These are phyloP conservation scores for Cryptocephalus moraei DNA, from an alignment of 2,888 invertebrate genomes.

Conservation along the genomic window DNA sequence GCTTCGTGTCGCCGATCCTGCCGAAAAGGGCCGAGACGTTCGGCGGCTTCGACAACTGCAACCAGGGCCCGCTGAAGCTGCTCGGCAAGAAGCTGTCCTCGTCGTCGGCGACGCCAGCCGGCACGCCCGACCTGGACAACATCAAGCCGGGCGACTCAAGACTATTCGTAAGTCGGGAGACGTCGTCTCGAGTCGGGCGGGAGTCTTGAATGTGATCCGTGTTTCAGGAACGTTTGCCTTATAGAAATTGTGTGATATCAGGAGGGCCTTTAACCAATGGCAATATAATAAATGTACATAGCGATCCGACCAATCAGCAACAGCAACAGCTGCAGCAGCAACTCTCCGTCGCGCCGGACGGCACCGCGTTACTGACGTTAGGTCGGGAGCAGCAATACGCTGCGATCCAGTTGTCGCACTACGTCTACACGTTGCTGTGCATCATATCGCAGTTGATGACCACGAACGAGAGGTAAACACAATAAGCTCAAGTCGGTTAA, in stretches of 20 bases:
- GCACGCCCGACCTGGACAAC: constrained; percentile 35
- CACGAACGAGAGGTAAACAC: constrained; percentile 61
- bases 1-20: constrained; percentile 75
- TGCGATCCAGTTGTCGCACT: constrained; percentile 73
- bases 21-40: constrained; percentile 94
- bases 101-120: constrained; percentile 27
- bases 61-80: constrained; percentile 30
- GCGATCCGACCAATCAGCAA: constrained; percentile 11
- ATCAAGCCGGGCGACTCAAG: constrained; percentile 35
- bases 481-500: too few species aligned
- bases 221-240: constrained; percentile 39
- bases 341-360: constrained; percentile 27
- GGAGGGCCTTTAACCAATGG: constrained; percentile 39
- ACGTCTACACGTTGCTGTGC: constrained; percentile 77
- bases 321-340: constrained; percentile 14
- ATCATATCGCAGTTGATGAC: constrained; percentile 86
- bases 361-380: constrained; percentile 39
- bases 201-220: constrained; percentile 1
- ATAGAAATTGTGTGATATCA: constrained; percentile 42
- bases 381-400: constrained; percentile 59
- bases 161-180: constrained; percentile 34
- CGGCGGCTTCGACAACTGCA: constrained; percentile 76
- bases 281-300: constrained; percentile 21
- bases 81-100: constrained; percentile 30
- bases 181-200: not conserved